Evolutionary conservation across 2,113 vertebrate species (phyloP).

Genomic region (Ophthalmolycus amberensis): DNA sequence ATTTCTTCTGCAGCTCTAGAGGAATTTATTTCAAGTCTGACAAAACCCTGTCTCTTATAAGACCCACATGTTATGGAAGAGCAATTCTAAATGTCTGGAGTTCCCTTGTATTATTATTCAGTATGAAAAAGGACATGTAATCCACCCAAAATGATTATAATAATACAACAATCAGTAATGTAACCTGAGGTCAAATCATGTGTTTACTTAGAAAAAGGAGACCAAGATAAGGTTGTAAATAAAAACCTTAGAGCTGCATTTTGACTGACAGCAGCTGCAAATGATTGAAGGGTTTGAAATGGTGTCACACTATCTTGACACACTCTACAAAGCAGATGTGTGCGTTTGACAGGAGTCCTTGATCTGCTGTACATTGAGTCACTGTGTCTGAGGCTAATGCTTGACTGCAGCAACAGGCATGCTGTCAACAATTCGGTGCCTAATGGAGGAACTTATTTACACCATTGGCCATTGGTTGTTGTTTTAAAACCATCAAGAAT

Average conservation of each 20-base stretch:
- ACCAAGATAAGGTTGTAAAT: constrained; percentile 32
- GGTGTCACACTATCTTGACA: constrained; percentile 40
- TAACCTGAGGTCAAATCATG: not conserved
- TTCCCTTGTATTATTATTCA: not conserved
- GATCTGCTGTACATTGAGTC: constrained; percentile 75
- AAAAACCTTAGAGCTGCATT: constrained; percentile 41
- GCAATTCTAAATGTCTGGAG: not conserved
- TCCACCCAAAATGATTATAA: not conserved
- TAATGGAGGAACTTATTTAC: constrained; percentile 66
- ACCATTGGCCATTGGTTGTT: constrained; percentile 56
- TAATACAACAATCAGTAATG: not conserved
- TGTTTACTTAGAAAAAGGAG: not conserved
- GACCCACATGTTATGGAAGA: not conserved
- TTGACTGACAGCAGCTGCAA: constrained; percentile 17
- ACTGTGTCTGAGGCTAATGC: constrained; percentile 56
- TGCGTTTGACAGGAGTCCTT: constrained; percentile 61
- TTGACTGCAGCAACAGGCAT: constrained; percentile 57
- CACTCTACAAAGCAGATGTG: constrained; percentile 70
- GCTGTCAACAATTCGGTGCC: constrained; percentile 54
- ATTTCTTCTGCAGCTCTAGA: not conserved
- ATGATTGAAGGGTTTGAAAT: constrained; percentile 45
- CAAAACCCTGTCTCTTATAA: not conserved
- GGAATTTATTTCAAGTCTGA: not conserved
- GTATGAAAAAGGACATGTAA: not conserved
- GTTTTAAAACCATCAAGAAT: constrained; percentile 60